Percentiles rank a stretch among this genome's conserved stretches.
These are phyloP conservation scores for Pogonognathellus flavescens DNA, from an alignment of 1,140 invertebrate species.

Conservation along the genomic window DNA sequence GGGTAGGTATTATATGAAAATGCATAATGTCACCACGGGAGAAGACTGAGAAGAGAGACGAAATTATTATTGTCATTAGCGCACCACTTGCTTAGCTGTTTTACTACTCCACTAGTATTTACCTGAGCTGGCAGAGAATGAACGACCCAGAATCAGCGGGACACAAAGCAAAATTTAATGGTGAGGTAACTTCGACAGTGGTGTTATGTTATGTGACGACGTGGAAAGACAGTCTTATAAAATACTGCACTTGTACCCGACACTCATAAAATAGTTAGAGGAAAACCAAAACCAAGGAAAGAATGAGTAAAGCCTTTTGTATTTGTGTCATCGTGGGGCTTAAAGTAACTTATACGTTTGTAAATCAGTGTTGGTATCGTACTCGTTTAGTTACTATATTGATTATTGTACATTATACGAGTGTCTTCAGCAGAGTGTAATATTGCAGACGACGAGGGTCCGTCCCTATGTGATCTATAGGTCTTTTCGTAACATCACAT, in stretches of 20 bases:
- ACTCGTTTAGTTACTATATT: background rate
- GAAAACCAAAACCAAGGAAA: background rate
- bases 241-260: slow-evolving; percentile 1
- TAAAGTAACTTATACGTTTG: no score
- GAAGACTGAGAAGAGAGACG: background rate
- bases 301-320: slow-evolving; percentile 9
- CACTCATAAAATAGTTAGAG: background rate
- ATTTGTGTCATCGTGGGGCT: background rate
- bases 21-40: background rate
- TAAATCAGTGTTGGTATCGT: background rate
- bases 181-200: slow-evolving; percentile 24
- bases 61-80: background rate
- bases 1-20: background rate
- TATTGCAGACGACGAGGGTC: no score
- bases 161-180: slow-evolving; percentile 34
- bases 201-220: slow-evolving; percentile 46
- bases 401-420: background rate
- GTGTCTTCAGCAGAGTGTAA: background rate
- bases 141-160: slow-evolving; percentile 20
- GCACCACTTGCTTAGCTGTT: background rate
- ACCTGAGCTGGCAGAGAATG: background rate
- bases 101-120: background rate
- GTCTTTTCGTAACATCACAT: background rate
- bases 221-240: slow-evolving; percentile 16
- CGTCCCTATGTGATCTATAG: background rate